A percentile compares a stretch with the other conserved stretches of the same genome.
phyloP scores from a whole-genome alignment of 2,113 vertebrate genomes.

The Megaceryle torquata region DNA sequence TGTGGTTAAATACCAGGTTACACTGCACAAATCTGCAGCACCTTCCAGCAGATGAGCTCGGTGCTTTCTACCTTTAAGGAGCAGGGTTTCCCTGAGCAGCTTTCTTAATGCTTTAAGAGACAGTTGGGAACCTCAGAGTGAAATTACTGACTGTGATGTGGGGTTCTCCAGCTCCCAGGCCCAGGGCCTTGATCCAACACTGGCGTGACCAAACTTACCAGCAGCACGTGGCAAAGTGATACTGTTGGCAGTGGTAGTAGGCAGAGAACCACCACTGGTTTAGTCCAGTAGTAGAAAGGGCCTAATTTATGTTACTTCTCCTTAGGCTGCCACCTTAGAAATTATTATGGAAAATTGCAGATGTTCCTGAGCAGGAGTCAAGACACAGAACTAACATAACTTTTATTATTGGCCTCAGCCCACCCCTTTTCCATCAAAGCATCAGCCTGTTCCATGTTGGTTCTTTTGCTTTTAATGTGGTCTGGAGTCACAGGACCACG shows the following conservation, averaged over 20 bases:
- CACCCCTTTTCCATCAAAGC: neutral
- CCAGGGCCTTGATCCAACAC: neutral
- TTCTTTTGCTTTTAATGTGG: neutral
- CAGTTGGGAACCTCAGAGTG: neutral
- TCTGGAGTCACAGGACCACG: neutral
- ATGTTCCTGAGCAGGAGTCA: neutral
- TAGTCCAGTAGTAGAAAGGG: neutral
- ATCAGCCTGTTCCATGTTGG: neutral
- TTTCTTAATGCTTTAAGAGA: neutral
- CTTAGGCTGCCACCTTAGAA: neutral
- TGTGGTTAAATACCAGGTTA: neutral
- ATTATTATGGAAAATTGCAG: neutral
- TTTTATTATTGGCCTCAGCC: neutral
- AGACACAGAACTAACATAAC: neutral
- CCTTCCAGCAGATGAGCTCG: fast-evolving
- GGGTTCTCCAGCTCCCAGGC: neutral
- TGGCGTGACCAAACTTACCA: neutral
- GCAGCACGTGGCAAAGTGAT: neutral
- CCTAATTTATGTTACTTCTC: neutral
- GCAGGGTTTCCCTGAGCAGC: neutral
- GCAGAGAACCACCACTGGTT: neutral
- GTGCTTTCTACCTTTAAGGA: neutral
- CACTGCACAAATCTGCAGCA: neutral
- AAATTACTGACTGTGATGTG: neutral
- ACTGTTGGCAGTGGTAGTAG: neutral